A percentile compares a stretch with the other conserved stretches of the same genome.
phyloP scores from a whole-genome alignment of 30 jellyfish, hydroid and myxozoan species.

The Aurelia sp. region DNA sequence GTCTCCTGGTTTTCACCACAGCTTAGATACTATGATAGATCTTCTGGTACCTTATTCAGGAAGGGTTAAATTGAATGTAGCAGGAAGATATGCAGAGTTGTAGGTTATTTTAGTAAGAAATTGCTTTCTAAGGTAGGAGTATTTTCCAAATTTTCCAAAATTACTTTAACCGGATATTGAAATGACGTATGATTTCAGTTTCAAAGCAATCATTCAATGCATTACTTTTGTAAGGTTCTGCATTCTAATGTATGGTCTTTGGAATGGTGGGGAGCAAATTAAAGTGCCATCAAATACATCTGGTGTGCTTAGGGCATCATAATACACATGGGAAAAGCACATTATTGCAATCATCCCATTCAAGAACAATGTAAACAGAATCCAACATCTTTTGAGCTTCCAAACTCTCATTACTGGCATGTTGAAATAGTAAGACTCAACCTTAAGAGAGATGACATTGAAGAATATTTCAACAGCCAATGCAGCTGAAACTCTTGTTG shows the following conservation, averaged over 20 bases:
- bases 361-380: conserved; percentile 16
- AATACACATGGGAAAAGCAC: conserved; percentile 63
- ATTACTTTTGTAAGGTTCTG: too few relatives aligned
- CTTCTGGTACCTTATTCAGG: too few relatives aligned
- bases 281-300: conserved; percentile 75
- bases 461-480: conserved; percentile 46
- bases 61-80: too few relatives aligned
- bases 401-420: conserved; percentile 74
- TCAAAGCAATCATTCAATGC: too few relatives aligned
- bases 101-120: too few relatives aligned
- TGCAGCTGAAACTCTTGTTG: conserved; percentile 38
- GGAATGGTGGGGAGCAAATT: conserved; percentile 58
- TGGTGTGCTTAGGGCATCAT: conserved; percentile 55
- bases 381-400: conserved; percentile 39
- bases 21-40: too few relatives aligned
- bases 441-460: conserved; percentile 50
- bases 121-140: too few relatives aligned
- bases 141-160: too few relatives aligned
- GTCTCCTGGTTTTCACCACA: too few relatives aligned
- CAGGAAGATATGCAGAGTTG: too few relatives aligned
- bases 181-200: too few relatives aligned
- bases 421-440: conserved; percentile 67
- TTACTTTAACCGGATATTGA: too few relatives aligned
- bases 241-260: conserved; percentile 31
- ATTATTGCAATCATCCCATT: conserved; percentile 49